Percentiles rank a stretch among this genome's conserved stretches.
Conservation (phyloP, 2,797 vertebrate species). For the Megalops cyprinoides region DNA sequence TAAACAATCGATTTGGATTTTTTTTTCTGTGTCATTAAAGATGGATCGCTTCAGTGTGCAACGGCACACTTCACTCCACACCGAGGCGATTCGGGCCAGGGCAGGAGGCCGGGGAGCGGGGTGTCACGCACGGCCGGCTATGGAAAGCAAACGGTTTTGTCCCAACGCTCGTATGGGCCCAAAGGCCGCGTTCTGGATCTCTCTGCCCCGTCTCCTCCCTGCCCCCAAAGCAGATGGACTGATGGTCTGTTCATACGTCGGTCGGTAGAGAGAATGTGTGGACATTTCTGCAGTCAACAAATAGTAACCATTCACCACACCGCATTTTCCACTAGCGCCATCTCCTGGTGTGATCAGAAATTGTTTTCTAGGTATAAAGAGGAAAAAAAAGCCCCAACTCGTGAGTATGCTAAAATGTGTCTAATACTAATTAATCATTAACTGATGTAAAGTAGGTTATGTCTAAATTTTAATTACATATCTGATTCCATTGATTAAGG, state of each 20-base stretch:
- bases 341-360: conserved; percentile 62
- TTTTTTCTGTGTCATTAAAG: conserved; percentile 23
- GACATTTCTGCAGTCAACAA: conserved; percentile 15
- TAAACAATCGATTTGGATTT: conserved; percentile 24
- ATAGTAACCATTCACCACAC: conserved; percentile 10
- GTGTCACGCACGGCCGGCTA: neutral
- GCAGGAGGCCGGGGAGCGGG: neutral
- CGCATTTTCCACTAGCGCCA: conserved; percentile 71
- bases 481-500: conserved; percentile 48
- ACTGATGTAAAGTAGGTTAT: conserved; percentile 43
- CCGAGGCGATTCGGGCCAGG: no score
- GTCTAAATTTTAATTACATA: conserved; percentile 46
- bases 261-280: neutral
- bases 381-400: no score
- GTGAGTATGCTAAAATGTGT: conserved; percentile 35
- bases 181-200: neutral
- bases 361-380: neutral
- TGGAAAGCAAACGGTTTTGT: neutral
- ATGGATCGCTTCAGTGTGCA: neutral
- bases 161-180: no score
- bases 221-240: neutral
- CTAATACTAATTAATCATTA: conserved; percentile 48
- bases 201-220: neutral
- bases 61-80: neutral
- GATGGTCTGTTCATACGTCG: neutral